Base-by-base conservation (phyloP, 2,113 vertebrate species). In the Tenebrosternarchus preto region DNA sequence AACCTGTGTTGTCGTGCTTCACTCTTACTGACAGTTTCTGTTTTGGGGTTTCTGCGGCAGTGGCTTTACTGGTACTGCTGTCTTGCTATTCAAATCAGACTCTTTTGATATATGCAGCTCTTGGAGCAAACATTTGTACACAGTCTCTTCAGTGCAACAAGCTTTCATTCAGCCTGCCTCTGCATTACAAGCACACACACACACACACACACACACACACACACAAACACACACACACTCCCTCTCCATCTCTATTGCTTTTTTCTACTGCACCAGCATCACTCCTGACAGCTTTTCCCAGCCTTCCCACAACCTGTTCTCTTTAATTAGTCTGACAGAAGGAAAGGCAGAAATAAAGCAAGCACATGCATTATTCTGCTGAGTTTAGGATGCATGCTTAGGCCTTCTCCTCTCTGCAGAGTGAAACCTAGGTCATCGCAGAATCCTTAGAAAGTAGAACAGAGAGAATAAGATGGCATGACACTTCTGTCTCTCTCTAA, bases 271-370 rank as follows among this genome's bases (percentile, higher is more conserved):
- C 76, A 31, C 71, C 69, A 87, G 73, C 46, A 75, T 86, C 82
- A 87, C 80, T 74, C 80, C 84, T 85, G 88, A 91, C 87, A 88
- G 83, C 55, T 77, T 84, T 89, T 89, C 73, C 73, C 75, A 75
- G 64, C 76, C 83, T 88, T 83, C 69, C 82, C 76, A 85, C 85
- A 87, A 90, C 87, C 90, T 89, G 83, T 85, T 84, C 80, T 82
- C 88, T 92, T 92, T 91, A 92, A 92, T 91, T 89, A 90, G 87
- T 78, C 88, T 85, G 83, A 89, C 87, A 88, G 84, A 86, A 78
- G 84, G 86, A 85, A 88, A 88, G 80, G 53, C 81, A 82, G 68
- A 84, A 88, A 80, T 63, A 83, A 78, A 69, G 82, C 79, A 86
- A 88, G 83, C 88, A 72, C 74, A 86, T 81, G 84, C 80, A 78